Base-by-base conservation (phyloP, 2,113 vertebrate genomes). In the Calidris pugnax region DNA sequence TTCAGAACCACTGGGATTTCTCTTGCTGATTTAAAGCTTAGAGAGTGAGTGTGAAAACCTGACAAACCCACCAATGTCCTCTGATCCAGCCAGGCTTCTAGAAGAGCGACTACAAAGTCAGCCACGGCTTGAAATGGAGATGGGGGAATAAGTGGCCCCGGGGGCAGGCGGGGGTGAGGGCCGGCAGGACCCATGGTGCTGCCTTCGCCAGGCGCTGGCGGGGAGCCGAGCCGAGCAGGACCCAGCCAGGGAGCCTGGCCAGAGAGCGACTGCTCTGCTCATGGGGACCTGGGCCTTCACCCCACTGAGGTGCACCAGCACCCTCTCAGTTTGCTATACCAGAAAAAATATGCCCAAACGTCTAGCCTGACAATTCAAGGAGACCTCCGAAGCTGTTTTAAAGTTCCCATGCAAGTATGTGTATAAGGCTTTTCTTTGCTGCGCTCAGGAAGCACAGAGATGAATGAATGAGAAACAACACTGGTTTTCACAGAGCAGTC, bases 281-380 rank as follows among this genome's bases (percentile, higher is more conserved):
- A 35, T 6, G 3, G 64, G 32, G 18, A 11, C 0, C 3, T 0
- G 1, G 33, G 16, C 6, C 45, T 83, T 2, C 0, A 37, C 28
- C 17, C 21, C 22, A 23, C 10, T 13, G 48, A 47, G 0, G 1
- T 22, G 41, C 43, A 74, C 64, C 30, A 50, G 15, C 24, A 87
- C 33, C 15, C 37, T 53, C 26, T 51, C 41, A 16, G 8, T 53
- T 64, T 63, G 20, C 21, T 56, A 23, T 3, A 83, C 14, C 33
- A 69, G 32, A 28, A 72, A 30, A 48, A 64, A 22, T 26, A 68
- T 2, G 56, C 20, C 26, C 19, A 28, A 37, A 11, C 13, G 32
- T 26, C 41, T 43, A 53, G 39, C 27, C 32, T 10, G 6, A 16
- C 18, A 57, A 69, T 16, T 53, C 27, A 41, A 75, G 39, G 50